A percentile compares a stretch with the other conserved stretches of the same genome.
Evolutionary conservation across 2,113 vertebrate species (phyloP).

Genomic region (Cervus canadensis): DNA sequence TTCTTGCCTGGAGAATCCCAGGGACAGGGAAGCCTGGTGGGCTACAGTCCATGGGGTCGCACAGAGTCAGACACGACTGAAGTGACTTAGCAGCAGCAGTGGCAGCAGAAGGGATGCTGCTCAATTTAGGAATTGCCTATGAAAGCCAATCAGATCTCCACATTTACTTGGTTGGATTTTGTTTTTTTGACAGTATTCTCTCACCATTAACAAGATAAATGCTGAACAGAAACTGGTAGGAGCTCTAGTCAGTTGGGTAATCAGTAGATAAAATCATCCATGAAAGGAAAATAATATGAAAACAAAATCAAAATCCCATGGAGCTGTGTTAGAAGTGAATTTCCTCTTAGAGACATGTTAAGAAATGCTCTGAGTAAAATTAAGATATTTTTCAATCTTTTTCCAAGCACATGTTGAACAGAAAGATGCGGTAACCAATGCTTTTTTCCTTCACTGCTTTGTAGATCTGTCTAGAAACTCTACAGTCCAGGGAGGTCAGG

Average conservation of each 20-base stretch:
- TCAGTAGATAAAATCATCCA: not conserved
- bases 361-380: not conserved
- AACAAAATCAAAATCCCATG: not conserved
- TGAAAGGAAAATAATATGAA: not conserved
- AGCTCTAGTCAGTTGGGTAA: not conserved
- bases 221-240: not conserved
- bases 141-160: not conserved
- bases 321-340: not conserved
- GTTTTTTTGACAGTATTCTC: not conserved
- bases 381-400: not conserved
- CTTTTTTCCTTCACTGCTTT: not conserved
- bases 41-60: not conserved
- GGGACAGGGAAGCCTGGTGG: not conserved
- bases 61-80: rapidly evolving
- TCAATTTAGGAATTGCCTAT: not conserved
- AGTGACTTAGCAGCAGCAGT: not conserved
- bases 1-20: not conserved
- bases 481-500: not conserved
- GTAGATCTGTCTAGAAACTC: not conserved
- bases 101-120: not conserved
- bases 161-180: not conserved
- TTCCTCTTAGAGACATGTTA: not conserved
- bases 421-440: not conserved
- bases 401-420: not conserved
- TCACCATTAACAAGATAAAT: not conserved